A percentile compares a stretch with the other conserved stretches of the same genome.
phyloP scores from a whole-genome alignment of 1,140 invertebrate species.

The Phymorhynchus buccinoides region DNA sequence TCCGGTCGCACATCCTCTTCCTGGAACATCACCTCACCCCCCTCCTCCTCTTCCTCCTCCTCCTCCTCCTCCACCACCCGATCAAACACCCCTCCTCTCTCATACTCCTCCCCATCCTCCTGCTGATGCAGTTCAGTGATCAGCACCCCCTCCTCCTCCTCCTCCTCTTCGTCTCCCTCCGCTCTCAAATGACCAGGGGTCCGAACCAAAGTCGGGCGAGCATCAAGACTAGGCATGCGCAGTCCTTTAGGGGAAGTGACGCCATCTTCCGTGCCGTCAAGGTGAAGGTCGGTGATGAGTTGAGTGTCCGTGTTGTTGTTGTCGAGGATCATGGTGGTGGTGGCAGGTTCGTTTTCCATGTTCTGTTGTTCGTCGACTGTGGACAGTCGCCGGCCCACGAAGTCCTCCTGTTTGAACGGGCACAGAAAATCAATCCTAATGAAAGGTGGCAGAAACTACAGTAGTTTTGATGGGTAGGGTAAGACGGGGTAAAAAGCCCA shows the following conservation, averaged over 20 bases:
- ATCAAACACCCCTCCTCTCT: slow-evolving; percentile 21
- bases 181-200: slow-evolving; percentile 43
- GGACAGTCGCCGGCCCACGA: neutral
- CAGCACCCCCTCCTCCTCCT: slow-evolving; percentile 77
- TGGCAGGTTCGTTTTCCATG: neutral
- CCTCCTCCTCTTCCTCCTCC: slow-evolving; percentile 72
- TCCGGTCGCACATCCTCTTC: slow-evolving; percentile 15
- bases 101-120: slow-evolving; percentile 32
- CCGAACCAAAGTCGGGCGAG: slow-evolving; percentile 43
- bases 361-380: slow-evolving; percentile 4
- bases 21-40: slow-evolving; percentile 28
- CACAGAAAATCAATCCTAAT: neutral
- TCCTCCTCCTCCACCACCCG: slow-evolving; percentile 10
- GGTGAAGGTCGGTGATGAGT: neutral
- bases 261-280: neutral
- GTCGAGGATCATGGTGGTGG: neutral
- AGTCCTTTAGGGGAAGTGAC: slow-evolving; percentile 14
- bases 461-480: neutral
- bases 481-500: neutral
- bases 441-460: neutral
- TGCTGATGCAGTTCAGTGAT: slow-evolving; percentile 51
- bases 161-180: slow-evolving; percentile 66
- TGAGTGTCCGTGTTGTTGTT: neutral
- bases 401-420: neutral
- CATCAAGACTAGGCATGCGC: slow-evolving; percentile 45